Percentiles rank a stretch among this genome's conserved stretches.
phyloP scores from a whole-genome alignment of 1,140 invertebrate genomes.

The Philopotamus ludificatus region DNA sequence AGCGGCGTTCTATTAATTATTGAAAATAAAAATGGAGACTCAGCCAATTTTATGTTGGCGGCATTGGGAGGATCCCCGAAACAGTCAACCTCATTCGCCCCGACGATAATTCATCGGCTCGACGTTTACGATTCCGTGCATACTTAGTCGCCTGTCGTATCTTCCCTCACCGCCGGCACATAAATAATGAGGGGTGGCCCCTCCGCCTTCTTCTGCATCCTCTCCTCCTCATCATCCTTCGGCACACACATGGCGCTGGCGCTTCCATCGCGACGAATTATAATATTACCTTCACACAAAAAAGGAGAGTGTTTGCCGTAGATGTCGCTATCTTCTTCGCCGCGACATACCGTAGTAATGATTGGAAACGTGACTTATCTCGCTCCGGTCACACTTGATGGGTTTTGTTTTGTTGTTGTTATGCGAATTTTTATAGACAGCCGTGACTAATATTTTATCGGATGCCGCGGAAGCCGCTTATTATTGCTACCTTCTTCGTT shows the following conservation, averaged over 20 bases:
- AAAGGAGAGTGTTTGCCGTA: slow-evolving; percentile 8
- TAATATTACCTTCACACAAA: slow-evolving; percentile 27
- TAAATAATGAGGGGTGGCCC: slow-evolving; percentile 31
- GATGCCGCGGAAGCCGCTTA: background rate
- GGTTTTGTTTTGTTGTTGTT: slow-evolving; percentile 31
- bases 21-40: too few species aligned
- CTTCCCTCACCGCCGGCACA: slow-evolving; percentile 19
- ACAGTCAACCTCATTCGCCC: slow-evolving; percentile 14
- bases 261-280: slow-evolving; percentile 27
- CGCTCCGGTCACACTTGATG: slow-evolving; percentile 18
- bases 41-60: too few species aligned
- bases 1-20: background rate
- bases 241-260: slow-evolving; percentile 4
- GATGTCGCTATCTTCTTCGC: slow-evolving; percentile 25
- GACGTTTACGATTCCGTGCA: slow-evolving; percentile 36
- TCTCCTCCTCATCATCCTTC: slow-evolving; percentile 14
- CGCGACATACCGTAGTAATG: slow-evolving; percentile 29
- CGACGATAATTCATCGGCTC: slow-evolving; percentile 29
- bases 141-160: slow-evolving; percentile 4
- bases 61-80: slow-evolving; percentile 18
- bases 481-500: too few species aligned
- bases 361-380: slow-evolving; percentile 42
- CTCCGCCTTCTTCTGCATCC: too few species aligned
- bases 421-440: slow-evolving; percentile 34
- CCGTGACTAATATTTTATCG: slow-evolving; percentile 23